phyloP scores from a whole-genome alignment of 64 coral and sea anemone genomes.

The Exaiptasia diaphana region DNA sequence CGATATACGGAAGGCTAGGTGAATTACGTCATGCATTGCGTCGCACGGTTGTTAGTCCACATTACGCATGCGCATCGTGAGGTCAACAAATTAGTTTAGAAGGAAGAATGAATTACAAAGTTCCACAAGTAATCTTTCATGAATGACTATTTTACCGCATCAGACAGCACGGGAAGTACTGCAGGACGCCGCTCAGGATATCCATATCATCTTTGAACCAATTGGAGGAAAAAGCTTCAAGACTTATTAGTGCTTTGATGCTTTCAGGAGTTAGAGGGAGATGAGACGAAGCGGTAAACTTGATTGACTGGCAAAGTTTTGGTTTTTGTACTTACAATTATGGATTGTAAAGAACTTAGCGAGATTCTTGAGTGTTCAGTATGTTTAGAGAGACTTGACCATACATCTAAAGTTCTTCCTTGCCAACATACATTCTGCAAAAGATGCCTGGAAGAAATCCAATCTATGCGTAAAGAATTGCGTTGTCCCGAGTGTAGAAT shows the following conservation, averaged over 20 bases:
- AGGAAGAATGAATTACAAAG: constrained; percentile 16
- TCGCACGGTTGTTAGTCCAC: no score
- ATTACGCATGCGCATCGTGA: background rate
- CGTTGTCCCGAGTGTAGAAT: constrained; percentile 92
- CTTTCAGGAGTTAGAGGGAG: no score
- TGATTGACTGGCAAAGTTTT: background rate
- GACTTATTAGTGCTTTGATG: no score
- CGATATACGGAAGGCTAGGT: no score
- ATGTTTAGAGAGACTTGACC: constrained; percentile 84
- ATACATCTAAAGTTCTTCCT: constrained; percentile 90
- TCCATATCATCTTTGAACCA: no score
- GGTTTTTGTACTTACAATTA: background rate
- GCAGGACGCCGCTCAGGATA: no score
- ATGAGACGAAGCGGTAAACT: no score
- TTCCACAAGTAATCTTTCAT: background rate
- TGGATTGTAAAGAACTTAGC: constrained; percentile 41
- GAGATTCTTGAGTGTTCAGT: constrained; percentile 95
- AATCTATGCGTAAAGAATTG: constrained; percentile 73
- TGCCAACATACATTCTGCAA: constrained; percentile 97
- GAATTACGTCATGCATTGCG: no score
- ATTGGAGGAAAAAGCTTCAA: no score
- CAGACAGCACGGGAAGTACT: background rate
- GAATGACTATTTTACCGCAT: background rate
- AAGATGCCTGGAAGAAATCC: constrained; percentile 70
- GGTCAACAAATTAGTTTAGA: background rate